A percentile compares a stretch with the other conserved stretches of the same genome.
phyloP scores from a whole-genome alignment of 2,113 vertebrate genomes.

The Mastomys natalensis region DNA sequence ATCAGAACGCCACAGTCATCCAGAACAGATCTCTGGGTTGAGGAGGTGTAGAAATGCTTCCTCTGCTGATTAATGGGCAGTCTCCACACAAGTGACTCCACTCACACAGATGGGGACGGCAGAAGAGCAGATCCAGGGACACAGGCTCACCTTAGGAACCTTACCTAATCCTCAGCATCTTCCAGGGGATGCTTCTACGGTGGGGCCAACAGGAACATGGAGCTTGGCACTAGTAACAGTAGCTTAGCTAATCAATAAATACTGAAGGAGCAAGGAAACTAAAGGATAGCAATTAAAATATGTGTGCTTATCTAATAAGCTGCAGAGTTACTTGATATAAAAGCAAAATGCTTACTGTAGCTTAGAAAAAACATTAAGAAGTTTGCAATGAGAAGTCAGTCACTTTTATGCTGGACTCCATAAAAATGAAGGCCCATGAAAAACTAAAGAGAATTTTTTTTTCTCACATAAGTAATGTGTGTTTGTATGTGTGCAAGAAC shows the following conservation, averaged over 20 bases:
- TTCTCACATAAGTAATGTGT: neutral
- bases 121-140: neutral
- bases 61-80: neutral
- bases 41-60: neutral
- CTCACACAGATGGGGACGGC: neutral
- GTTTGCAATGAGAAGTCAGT: constrained; percentile 9
- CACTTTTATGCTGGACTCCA: neutral
- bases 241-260: neutral
- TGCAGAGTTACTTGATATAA: neutral
- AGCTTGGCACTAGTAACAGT: neutral
- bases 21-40: neutral
- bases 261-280: neutral
- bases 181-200: neutral
- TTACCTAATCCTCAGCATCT: neutral
- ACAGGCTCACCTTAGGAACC: neutral
- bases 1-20: neutral
- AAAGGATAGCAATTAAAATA: neutral
- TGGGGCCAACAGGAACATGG: neutral
- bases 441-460: constrained; percentile 5
- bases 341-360: constrained; percentile 40
- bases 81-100: neutral
- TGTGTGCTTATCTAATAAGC: neutral
- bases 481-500: neutral
- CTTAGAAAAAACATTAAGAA: neutral
- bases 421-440: neutral